Evolutionary conservation across 2,797 vertebrate genomes (phyloP).

Genomic region (Lateolabrax maculatus): DNA sequence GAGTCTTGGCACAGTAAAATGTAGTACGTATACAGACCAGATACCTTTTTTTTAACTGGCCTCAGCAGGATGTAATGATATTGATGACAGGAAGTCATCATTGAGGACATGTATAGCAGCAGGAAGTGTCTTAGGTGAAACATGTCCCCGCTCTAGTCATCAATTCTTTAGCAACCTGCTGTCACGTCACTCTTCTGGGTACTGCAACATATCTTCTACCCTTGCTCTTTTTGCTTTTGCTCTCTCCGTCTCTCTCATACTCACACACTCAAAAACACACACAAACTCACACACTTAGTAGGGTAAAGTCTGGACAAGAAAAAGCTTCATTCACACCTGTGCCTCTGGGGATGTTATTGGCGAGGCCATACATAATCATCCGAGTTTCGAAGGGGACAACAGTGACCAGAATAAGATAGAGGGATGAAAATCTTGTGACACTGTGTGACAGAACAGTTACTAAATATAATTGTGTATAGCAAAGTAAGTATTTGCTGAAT

Average conservation of each 20-base stretch:
- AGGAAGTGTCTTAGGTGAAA: slow-evolving; percentile 82
- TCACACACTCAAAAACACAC: not conserved
- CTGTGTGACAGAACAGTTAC: slow-evolving; percentile 5
- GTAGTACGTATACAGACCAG: slow-evolving; percentile 48
- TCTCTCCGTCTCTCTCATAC: slow-evolving; percentile 1
- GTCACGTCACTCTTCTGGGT: slow-evolving; percentile 68
- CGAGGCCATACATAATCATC: not conserved
- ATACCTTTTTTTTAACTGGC: slow-evolving; percentile 77
- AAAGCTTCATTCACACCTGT: slow-evolving; percentile 27
- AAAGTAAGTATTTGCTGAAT: not conserved
- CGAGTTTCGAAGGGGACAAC: not conserved
- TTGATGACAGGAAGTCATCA: slow-evolving; percentile 83
- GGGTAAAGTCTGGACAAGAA: slow-evolving; percentile 8
- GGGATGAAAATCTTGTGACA: not conserved
- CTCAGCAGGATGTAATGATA: slow-evolving; percentile 80
- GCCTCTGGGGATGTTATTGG: slow-evolving; percentile 5
- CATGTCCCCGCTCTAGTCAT: slow-evolving; percentile 81
- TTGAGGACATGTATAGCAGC: slow-evolving; percentile 82
- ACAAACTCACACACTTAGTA: slow-evolving; percentile 2
- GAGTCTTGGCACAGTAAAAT: slow-evolving; percentile 44
- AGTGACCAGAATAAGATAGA: not conserved
- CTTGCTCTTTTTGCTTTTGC: slow-evolving; percentile 32
- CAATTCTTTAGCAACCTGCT: slow-evolving; percentile 84
- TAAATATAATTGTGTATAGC: not conserved
- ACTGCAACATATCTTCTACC: slow-evolving; percentile 44